Conservation (phyloP, 92 coral and sea anemone genomes). For the Scolanthus callimorphus region DNA sequence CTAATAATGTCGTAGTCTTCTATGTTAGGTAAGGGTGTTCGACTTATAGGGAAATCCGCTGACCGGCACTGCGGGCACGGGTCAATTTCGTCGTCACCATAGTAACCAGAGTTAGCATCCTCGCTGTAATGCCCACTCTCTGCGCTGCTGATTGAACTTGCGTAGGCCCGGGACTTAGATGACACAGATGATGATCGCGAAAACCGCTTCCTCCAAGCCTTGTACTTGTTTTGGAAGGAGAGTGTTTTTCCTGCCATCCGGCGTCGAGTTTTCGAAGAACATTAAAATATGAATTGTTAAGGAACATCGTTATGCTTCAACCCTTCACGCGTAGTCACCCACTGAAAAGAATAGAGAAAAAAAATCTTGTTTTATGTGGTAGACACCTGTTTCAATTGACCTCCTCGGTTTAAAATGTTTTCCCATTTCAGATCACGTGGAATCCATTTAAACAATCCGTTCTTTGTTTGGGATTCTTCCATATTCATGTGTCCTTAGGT, state of each 20-base stretch:
- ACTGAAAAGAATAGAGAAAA: too few species aligned
- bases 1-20: conserved; percentile 79
- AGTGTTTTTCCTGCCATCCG: conserved; percentile 69
- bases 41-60: conserved; percentile 17
- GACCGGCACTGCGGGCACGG: conserved; percentile 50
- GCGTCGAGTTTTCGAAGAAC: conserved; percentile 77
- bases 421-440: too few species aligned
- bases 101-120: conserved; percentile 84
- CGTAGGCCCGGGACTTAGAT: conserved; percentile 26
- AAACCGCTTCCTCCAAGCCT: conserved; percentile 18
- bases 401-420: too few species aligned
- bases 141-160: conserved; percentile 55
- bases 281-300: conserved; percentile 75
- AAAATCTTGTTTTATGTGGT: too few species aligned
- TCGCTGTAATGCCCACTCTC: conserved; percentile 78
- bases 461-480: too few species aligned
- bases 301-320: conserved; percentile 40
- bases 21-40: conserved; percentile 21
- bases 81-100: conserved; percentile 88
- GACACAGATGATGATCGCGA: conserved; percentile 19
- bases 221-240: conserved; percentile 3
- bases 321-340: too few species aligned
- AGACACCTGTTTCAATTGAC: too few species aligned
- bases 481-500: too few species aligned
- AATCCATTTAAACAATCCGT: too few species aligned